Evolutionary conservation across 2,888 invertebrate species (phyloP).

Genomic region (Melikaiella ostensackeni): DNA sequence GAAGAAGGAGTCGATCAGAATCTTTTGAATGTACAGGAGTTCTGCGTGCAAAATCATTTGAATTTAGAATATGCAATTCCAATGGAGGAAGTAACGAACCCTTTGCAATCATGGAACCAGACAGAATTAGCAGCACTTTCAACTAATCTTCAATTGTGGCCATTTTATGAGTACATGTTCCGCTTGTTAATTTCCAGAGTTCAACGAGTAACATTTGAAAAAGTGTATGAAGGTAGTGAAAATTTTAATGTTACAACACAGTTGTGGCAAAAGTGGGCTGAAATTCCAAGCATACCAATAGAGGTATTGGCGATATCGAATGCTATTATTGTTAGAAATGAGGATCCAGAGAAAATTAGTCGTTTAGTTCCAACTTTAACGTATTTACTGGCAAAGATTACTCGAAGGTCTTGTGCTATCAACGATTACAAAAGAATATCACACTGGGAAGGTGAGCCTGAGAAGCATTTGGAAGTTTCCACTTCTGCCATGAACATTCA

Average conservation of each 20-base stretch:
- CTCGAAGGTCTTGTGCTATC: slow-evolving; percentile 59
- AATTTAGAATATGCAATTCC: slow-evolving; percentile 44
- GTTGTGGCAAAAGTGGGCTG: slow-evolving; percentile 54
- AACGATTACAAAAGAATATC: slow-evolving; percentile 56
- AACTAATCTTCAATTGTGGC: slow-evolving; percentile 78
- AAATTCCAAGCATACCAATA: slow-evolving; percentile 67
- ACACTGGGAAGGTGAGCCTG: slow-evolving; percentile 54
- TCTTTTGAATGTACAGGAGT: slow-evolving; percentile 54
- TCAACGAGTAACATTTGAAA: slow-evolving; percentile 57
- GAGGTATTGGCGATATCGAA: slow-evolving; percentile 63
- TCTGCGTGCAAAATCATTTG: slow-evolving; percentile 51
- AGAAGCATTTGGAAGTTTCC: slow-evolving; percentile 43
- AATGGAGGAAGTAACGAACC: slow-evolving; percentile 45
- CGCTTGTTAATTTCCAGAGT: slow-evolving; percentile 71
- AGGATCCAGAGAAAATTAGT: slow-evolving; percentile 49
- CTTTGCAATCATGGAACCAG: slow-evolving; percentile 26
- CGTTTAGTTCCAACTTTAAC: slow-evolving; percentile 61
- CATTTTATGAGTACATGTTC: slow-evolving; percentile 80
- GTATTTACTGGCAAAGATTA: slow-evolving; percentile 55
- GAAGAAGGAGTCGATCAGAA: slow-evolving; percentile 46
- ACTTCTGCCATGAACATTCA: neutral
- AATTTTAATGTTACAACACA: slow-evolving; percentile 1
- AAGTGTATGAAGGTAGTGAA: slow-evolving; percentile 21
- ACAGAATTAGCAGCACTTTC: slow-evolving; percentile 62
- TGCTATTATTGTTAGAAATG: slow-evolving; percentile 45